Evolutionary conservation across 2,888 invertebrate species (phyloP), one percentile per base, ranked within the genome.

Genomic region (Hoplodrina blanda): DNA sequence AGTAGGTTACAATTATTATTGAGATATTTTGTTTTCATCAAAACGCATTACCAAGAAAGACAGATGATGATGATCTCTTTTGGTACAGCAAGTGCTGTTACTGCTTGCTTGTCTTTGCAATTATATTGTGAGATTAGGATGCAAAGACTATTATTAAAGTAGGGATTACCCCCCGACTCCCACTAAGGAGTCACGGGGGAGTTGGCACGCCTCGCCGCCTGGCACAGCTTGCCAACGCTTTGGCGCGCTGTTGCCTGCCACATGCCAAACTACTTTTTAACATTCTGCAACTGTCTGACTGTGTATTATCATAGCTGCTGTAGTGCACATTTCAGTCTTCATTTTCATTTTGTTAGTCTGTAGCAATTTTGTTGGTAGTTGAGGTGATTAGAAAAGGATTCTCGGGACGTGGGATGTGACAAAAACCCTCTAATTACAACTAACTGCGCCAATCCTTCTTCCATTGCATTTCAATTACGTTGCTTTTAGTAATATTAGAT

Each of bases 201-300:
- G 37, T 70, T 76, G 69, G 68, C 76, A 66, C 54, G 52, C 61
- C 41, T 20, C 17, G 17, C 55, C 50, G 30, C 49, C 73, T 81
- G 81, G 83, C 83, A 77, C 11, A 30, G 41, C 44, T 33, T 5
- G 52, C 50, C 61, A 52, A 54, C 50, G 46, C 57, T 52, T 69
- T 81, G 81, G 81, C 81, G 52, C 37, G 13, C n/a, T 11, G 19
- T 30, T 56, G 37, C 56, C 60, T 60, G 30, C 46, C 30, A 44
- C 60, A 54, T 63, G 81, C 81, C 81, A 81, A 83, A 80, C 64
- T 62, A 56, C 60, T 57, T 63, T 55, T 74, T 73, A 74, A 71
- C 64, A 65, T 56, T 68, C 66, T 59, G 55, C 62, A 30, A 49
- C 44, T 44, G 59, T 68, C 55, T 44, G 46, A 5, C 5, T 46